Base-by-base conservation (phyloP, 2,797 vertebrate species). In the Bryconaethiops microstoma region DNA sequence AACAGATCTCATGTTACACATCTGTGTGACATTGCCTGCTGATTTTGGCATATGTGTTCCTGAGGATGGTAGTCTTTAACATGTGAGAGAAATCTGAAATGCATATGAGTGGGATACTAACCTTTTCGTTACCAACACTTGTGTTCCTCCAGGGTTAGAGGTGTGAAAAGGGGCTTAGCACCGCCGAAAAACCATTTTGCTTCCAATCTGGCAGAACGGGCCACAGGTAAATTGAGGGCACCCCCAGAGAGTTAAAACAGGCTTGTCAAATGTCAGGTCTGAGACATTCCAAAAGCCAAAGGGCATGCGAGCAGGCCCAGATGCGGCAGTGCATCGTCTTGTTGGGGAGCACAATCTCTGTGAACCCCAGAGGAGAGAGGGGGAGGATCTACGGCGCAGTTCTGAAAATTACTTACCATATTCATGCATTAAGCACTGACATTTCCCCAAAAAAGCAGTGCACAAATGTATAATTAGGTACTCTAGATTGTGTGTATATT, bases 261-360 rank as follows among this genome's bases (percentile, higher is more conserved):
- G 71, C 77, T 80, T 86, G 86, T 85, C 80, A 87, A 85, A 83
- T 85, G 79, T 86, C 87, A 88, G 76, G 39, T 71, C 64, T 54
- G 19, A 55, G 71, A 83, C 60, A 45, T 45, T 76, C 62, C 72
- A 21, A 9, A 83, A 81, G 60, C 60, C 54, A 68, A 81, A 77
- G 74, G 63, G 23, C 68, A 77, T 60, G 60, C 25, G 52, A 71
- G 77, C 67, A 71, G 12, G 50, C 17, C 29, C 57, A 55, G 64
- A 78, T 67, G 70, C 76, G 57, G 76, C 19, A 39, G 16, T 42
- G n/a, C 64, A 45, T 50, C 40, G 23, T 48, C 23, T 54, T 65
- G 39, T 7, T 81, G 29, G 68, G 17, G 40, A 76, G 29, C 29
- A 2, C 57, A 71, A 63, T 40, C 19, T 74, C 50, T 23, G 57